These are phyloP conservation scores for Hyperoplus immaculatus DNA, from an alignment of 2,797 vertebrate species.

Conservation along the genomic window DNA sequence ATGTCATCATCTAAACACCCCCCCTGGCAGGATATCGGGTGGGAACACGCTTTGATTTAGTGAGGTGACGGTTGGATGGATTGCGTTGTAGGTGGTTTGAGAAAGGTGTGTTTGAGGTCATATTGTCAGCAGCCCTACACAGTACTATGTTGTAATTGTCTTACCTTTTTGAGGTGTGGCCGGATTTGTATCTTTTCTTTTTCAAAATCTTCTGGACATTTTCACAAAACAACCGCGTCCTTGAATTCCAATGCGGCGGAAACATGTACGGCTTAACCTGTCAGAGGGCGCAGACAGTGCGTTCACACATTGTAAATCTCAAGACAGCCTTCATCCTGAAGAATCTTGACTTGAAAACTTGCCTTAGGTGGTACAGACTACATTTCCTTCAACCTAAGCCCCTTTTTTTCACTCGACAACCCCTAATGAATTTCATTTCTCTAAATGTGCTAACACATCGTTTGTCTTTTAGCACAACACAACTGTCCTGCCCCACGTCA, in stretches of 20 bases:
- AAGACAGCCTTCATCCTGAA: constrained; percentile 52
- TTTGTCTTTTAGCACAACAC: constrained; percentile 55
- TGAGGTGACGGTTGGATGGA: constrained; percentile 46
- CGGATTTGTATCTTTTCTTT: constrained; percentile 14
- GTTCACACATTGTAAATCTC: constrained; percentile 76
- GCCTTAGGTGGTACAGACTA: constrained; percentile 61
- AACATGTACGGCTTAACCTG: constrained; percentile 50
- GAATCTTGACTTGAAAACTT: constrained; percentile 50
- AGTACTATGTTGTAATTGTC: neutral
- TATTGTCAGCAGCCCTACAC: constrained; percentile 13
- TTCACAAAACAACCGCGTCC: constrained; percentile 23
- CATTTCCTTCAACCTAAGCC: constrained; percentile 44
- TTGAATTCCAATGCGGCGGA: constrained; percentile 26
- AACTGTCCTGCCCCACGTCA: constrained; percentile 31
- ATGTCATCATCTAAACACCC: constrained; percentile 67
- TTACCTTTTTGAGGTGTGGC: neutral
- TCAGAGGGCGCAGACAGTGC: constrained; percentile 43
- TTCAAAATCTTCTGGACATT: constrained; percentile 16
- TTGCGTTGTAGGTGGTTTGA: constrained; percentile 19
- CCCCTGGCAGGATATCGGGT: constrained; percentile 59
- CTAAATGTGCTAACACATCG: constrained; percentile 52
- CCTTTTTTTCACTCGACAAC: constrained; percentile 38
- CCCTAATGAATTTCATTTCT: constrained; percentile 52
- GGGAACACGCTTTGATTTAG: constrained; percentile 73
- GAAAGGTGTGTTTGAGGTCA: constrained; percentile 28